Percentiles rank a stretch among this genome's conserved stretches.
These are phyloP conservation scores for Butorides virescens DNA, from an alignment of 2,113 vertebrate species.

Conservation along the genomic window DNA sequence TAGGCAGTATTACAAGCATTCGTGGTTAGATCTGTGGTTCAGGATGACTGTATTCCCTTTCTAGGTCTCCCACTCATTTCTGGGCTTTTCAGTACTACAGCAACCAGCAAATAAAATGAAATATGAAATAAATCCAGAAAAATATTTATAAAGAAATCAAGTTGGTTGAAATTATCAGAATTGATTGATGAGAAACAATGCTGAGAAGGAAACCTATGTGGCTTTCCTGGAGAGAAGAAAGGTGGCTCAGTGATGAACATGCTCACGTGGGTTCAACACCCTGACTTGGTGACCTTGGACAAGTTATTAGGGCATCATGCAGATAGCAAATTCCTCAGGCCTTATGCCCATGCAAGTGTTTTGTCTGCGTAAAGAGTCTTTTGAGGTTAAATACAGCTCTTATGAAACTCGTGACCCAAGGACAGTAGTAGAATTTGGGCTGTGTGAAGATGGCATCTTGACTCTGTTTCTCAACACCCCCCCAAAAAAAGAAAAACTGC, in stretches of 20 bases:
- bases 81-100: neutral
- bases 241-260: neutral
- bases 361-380: neutral
- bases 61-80: neutral
- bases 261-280: neutral
- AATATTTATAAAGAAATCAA: neutral
- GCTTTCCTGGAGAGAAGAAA: neutral
- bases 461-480: neutral
- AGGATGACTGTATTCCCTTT: neutral
- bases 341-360: accelerated
- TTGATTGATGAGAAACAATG: neutral
- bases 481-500: neutral
- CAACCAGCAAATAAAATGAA: neutral
- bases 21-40: neutral
- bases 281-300: neutral
- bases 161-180: neutral
- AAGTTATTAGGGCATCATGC: neutral
- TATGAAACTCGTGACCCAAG: neutral
- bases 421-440: neutral
- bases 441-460: neutral
- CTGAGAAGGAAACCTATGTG: neutral
- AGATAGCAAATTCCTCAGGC: neutral
- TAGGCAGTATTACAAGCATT: neutral
- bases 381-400: neutral
- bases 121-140: neutral